Percentiles rank a stretch among this genome's conserved stretches.
These are phyloP conservation scores for Crotophaga sulcirostris DNA, from an alignment of 2,113 vertebrate genomes.

Conservation along the genomic window DNA sequence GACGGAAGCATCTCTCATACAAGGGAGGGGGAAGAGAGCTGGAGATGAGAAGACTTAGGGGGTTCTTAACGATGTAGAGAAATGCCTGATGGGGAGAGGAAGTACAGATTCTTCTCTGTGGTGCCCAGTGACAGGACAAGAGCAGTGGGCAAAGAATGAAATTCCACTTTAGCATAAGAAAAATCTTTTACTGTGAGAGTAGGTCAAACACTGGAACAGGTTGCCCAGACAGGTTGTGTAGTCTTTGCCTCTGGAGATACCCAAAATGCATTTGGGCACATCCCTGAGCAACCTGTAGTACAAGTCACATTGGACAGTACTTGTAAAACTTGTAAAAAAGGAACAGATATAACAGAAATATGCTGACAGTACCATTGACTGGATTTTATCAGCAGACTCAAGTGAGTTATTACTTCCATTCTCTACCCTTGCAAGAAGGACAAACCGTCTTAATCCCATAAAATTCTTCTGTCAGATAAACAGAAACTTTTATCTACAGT, in stretches of 20 bases:
- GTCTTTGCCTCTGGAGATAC: not conserved
- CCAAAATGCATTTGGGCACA: not conserved
- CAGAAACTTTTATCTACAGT: not conserved
- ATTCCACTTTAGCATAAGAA: not conserved
- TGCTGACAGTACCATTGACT: not conserved
- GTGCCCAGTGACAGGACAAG: not conserved
- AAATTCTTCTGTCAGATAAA: not conserved
- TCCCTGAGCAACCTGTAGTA: not conserved
- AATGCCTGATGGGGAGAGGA: not conserved
- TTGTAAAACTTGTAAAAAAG: not conserved
- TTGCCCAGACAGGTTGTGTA: not conserved
- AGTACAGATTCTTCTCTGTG: not conserved
- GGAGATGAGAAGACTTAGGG: not conserved
- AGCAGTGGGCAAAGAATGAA: not conserved
- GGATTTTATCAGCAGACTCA: not conserved
- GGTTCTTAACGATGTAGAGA: accelerated
- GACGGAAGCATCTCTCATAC: not conserved
- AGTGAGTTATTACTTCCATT: not conserved
- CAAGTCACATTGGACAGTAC: not conserved
- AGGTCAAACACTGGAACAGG: not conserved
- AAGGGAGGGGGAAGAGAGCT: not conserved
- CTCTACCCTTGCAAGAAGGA: not conserved
- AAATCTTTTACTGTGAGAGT: not conserved
- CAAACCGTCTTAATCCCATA: not conserved
- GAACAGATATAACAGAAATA: not conserved